Evolutionary conservation across 2,888 invertebrate species (phyloP), one percentile per base, ranked within the genome.

Genomic region (Himalopsyche tibetana): DNA sequence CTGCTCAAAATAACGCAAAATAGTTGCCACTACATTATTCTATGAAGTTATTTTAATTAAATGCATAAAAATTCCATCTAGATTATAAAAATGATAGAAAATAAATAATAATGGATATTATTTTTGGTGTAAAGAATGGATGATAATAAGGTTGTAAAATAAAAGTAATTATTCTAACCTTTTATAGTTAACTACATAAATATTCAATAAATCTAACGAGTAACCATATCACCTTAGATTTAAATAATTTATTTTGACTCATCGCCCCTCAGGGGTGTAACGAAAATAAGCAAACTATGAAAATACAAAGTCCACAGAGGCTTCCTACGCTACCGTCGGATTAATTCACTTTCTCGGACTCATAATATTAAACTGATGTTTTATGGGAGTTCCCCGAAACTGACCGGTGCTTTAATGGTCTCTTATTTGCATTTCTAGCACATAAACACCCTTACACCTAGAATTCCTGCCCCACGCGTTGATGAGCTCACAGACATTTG

Each of bases 371-470:
- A 85, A 45, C 81, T 87, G 85, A 85, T 87, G 87, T 87, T 87
- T 85, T 79, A 83, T 79, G 83, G 82, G 83, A 83, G 84, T 85
- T 74, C 51, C 84, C 86, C 19, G 51, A 45, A 51, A 80, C 83
- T 86, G 87, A 86, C 86, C 86, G 84, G 38, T 80, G 81, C 82
- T 85, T 86, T 88, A 87, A 84, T 87, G 87, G 86, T 8, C 84
- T 85, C 88, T 86, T 87, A 88, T 88, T 88, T 88, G 88, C 88
- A 88, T 88, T 88, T 84, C 80, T 74, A 82, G 86, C 56, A 84
- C 87, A 87, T 88, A 88, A 88, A 87, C 88, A 87, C 88, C 87
- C 86, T 87, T 79, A 80, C 87, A 86, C 88, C 86, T 88, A 82
- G 86, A 80, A 86, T 86, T 84, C 84, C 84, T 79, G 55, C 83